These are phyloP conservation scores for Antennarius maculatus DNA, from an alignment of 2,797 vertebrate species.

Conservation along the genomic window DNA sequence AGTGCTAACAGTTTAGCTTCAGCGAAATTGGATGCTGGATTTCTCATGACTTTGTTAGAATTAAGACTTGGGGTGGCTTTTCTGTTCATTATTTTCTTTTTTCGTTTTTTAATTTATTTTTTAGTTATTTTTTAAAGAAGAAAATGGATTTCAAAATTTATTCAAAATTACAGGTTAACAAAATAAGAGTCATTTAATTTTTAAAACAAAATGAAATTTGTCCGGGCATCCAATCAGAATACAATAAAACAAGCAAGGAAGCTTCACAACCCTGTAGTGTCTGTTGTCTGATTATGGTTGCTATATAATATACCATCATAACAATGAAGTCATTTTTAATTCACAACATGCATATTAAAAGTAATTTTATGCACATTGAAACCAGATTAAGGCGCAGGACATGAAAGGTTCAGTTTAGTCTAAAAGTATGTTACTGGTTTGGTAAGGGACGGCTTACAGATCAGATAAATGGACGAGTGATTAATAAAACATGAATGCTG, in stretches of 20 bases:
- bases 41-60: neutral
- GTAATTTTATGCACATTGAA: too few relatives aligned
- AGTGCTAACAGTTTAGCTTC: neutral
- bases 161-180: too few relatives aligned
- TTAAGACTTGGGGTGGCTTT: neutral
- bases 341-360: too few relatives aligned
- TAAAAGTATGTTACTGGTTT: conserved; percentile 10
- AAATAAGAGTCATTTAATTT: too few relatives aligned
- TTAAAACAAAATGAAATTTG: too few relatives aligned
- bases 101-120: neutral
- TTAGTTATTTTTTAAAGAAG: neutral
- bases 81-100: neutral
- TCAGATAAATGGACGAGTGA: conserved; percentile 2
- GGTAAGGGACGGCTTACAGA: neutral
- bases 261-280: too few relatives aligned
- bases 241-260: neutral
- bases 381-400: too few relatives aligned
- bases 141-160: neutral
- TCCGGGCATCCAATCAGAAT: neutral
- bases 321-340: too few relatives aligned
- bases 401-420: neutral
- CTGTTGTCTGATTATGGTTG: too few relatives aligned
- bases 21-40: neutral
- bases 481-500: conserved; percentile 14
- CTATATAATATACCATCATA: too few relatives aligned